These are phyloP conservation scores for Rhipidura dahli DNA, from an alignment of 2,113 vertebrate species.

Conservation along the genomic window DNA sequence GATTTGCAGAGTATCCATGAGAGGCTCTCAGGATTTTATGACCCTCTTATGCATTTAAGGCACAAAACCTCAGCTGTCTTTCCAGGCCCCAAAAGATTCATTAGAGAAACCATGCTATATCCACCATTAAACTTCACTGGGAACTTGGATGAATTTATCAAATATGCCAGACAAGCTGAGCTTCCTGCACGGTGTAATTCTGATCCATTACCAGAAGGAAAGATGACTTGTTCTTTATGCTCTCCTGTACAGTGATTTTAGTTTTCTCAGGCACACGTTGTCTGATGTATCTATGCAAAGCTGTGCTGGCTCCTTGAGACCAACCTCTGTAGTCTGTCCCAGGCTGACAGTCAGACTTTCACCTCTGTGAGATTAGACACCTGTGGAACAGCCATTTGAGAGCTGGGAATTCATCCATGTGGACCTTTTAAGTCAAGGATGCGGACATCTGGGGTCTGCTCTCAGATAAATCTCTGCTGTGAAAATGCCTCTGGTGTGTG, in stretches of 20 bases:
- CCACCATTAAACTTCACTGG: background rate
- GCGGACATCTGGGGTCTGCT: background rate
- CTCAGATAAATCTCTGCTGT: constrained; percentile 4
- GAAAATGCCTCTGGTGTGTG: background rate
- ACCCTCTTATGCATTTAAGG: background rate
- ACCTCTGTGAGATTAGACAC: constrained; percentile 15
- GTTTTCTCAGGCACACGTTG: background rate
- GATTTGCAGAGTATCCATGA: background rate
- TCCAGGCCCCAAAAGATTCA: background rate
- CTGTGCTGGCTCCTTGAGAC: background rate
- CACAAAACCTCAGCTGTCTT: background rate
- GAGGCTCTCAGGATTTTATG: background rate
- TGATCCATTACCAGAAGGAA: background rate
- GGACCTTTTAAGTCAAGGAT: constrained; percentile 30
- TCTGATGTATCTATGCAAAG: background rate
- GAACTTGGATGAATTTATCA: background rate
- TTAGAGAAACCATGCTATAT: background rate
- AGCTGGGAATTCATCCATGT: constrained; percentile 6
- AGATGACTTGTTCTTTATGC: background rate
- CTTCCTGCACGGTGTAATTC: background rate
- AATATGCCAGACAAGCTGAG: background rate
- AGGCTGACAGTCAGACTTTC: background rate
- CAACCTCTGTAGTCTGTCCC: background rate
- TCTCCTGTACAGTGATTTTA: background rate
- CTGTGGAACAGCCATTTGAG: background rate